Conservation (phyloP, 2,797 vertebrate genomes). For the Sarcoramphus papa region DNA sequence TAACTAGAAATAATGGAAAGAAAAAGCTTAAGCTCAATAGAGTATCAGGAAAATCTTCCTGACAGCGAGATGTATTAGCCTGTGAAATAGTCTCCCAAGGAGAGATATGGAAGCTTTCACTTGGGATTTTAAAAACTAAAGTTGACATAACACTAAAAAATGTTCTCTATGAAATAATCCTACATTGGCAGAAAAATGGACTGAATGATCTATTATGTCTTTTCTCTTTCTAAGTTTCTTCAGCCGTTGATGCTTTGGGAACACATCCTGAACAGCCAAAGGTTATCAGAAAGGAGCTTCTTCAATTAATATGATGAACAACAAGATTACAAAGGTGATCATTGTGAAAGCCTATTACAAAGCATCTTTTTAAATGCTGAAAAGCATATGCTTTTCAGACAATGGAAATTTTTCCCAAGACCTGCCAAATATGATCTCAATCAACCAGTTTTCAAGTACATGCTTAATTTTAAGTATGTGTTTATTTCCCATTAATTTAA, state of each 20-base stretch:
- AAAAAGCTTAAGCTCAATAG: constrained; percentile 16
- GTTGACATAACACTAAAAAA: constrained; percentile 41
- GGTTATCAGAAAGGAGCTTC: not conserved
- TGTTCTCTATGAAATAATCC: constrained; percentile 30
- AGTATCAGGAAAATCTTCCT: not conserved
- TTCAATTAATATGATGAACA: constrained; percentile 16
- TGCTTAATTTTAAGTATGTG: not conserved
- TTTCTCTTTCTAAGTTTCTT: not conserved
- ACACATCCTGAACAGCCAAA: not conserved
- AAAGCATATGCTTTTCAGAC: not conserved
- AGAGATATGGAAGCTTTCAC: constrained; percentile 33
- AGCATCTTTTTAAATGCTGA: not conserved
- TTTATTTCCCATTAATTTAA: not conserved
- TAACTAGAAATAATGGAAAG: constrained; percentile 26
- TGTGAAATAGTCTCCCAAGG: constrained; percentile 28
- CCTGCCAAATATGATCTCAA: not conserved
- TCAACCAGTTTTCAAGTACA: not conserved
- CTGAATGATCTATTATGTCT: not conserved
- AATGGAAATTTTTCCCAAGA: not conserved
- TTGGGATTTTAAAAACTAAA: constrained; percentile 48
- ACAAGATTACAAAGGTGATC: not conserved
- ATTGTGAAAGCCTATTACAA: not conserved
- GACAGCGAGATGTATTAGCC: constrained; percentile 22
- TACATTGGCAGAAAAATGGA: not conserved
- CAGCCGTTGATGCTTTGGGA: not conserved